Evolutionary conservation across 2,797 vertebrate species (phyloP).

Genomic region (Helostoma temminkii): DNA sequence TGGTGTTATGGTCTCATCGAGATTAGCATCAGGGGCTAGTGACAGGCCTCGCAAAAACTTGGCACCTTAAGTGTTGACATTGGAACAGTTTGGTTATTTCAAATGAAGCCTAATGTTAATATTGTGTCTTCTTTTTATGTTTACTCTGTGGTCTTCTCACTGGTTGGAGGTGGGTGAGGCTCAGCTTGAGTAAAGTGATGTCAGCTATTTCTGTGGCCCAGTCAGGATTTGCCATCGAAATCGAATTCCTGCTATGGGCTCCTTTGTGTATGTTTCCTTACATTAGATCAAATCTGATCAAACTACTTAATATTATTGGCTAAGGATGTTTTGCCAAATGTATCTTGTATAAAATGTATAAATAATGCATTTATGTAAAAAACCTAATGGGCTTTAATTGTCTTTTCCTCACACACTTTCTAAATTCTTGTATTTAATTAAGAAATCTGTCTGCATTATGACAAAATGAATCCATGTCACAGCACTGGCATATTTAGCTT

Average conservation of each 20-base stretch:
- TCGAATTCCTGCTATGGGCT: background rate
- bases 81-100: background rate
- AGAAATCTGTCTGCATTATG: background rate
- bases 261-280: background rate
- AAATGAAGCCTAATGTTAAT: fast-evolving
- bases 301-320: background rate
- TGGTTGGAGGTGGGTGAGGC: background rate
- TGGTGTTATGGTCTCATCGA: too few relatives aligned
- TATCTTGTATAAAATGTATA: too few relatives aligned
- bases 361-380: too few relatives aligned
- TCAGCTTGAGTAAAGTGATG: background rate
- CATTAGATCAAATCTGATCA: background rate
- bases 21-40: too few relatives aligned
- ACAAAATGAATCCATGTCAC: background rate
- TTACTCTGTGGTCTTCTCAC: background rate
- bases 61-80: too few relatives aligned
- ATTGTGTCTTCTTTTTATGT: background rate
- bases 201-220: background rate
- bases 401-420: too few relatives aligned
- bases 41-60: too few relatives aligned
- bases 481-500: background rate
- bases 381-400: too few relatives aligned
- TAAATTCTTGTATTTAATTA: background rate
- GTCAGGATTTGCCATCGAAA: constrained; percentile 3
- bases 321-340: too few relatives aligned